These are phyloP conservation scores for Caenorhabditis wallacei DNA, from an alignment of 2,888 invertebrate species.

Conservation along the genomic window DNA sequence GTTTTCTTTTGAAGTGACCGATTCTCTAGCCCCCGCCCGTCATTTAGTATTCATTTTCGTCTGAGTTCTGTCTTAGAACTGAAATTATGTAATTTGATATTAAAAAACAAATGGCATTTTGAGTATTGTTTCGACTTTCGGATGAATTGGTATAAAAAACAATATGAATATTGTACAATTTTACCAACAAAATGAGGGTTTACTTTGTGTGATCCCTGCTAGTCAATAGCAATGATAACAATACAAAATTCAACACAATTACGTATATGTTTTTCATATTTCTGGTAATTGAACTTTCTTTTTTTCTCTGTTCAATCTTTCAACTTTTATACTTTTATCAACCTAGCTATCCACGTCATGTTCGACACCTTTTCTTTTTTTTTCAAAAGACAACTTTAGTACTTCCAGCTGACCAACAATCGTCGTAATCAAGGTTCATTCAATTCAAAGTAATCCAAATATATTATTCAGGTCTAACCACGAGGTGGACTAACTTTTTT, in stretches of 20 bases:
- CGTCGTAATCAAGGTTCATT: slow-evolving; percentile 25
- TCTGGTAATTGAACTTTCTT: not conserved
- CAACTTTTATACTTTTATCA: not conserved
- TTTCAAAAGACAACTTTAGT: not conserved
- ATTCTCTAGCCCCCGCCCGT: slow-evolving; percentile 4
- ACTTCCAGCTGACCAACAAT: slow-evolving; percentile 15
- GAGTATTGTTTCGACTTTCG: not conserved
- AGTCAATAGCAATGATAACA: no score
- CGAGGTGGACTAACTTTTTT: not conserved
- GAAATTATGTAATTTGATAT: not conserved
- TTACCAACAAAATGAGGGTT: no score
- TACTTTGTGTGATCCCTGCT: no score
- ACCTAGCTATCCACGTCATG: slow-evolving; percentile 21
- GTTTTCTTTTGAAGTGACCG: slow-evolving; percentile 11
- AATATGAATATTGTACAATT: no score
- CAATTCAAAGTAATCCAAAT: slow-evolving; percentile 26
- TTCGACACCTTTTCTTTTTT: not conserved
- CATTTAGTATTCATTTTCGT: no score
- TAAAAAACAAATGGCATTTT: not conserved
- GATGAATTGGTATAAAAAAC: no score
- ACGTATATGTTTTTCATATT: no score
- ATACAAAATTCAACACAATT: no score
- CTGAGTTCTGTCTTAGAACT: not conserved
- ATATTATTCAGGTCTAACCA: slow-evolving; percentile 34
- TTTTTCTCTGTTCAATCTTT: not conserved